phyloP scores from a whole-genome alignment of 2,888 invertebrate genomes.

The Crioceris asparagi region DNA sequence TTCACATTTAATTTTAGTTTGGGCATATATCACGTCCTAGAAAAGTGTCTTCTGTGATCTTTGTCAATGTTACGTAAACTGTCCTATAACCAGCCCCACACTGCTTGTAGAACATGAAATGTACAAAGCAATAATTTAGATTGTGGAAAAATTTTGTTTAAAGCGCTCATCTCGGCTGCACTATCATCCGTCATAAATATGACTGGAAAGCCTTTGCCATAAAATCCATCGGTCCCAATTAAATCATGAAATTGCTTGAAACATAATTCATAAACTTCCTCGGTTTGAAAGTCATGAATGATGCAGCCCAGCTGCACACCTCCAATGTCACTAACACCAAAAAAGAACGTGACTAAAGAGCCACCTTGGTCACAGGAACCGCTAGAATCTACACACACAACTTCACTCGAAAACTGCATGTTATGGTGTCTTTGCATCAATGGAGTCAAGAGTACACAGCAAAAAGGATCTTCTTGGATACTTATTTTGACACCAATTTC shows the following conservation, averaged over 20 bases:
- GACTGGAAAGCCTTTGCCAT: constrained; percentile 3
- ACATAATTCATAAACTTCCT: constrained; percentile 7
- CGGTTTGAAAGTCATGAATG: constrained; percentile 1
- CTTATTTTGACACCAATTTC: constrained; percentile 7
- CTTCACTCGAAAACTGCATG: constrained; percentile 9
- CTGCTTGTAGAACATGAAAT: constrained; percentile 1
- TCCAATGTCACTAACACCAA: constrained; percentile 12
- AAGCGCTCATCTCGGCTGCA: constrained; percentile 1
- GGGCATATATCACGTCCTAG: constrained; percentile 1
- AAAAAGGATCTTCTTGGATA: constrained; percentile 12
- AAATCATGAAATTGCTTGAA: constrained; percentile 4
- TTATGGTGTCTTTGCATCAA: constrained; percentile 10
- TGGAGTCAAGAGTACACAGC: constrained; percentile 10
- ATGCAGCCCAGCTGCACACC: constrained; percentile 7
- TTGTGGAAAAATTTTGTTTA: neutral
- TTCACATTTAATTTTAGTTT: constrained; percentile 1
- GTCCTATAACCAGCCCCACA: constrained; percentile 5
- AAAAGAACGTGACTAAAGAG: constrained; percentile 11
- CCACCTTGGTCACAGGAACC: constrained; percentile 14
- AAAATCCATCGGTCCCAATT: constrained; percentile 4
- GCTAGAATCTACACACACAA: constrained; percentile 9
- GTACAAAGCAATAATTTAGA: constrained; percentile 1
- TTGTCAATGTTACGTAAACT: constrained; percentile 2
- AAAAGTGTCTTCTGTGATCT: constrained; percentile 1
- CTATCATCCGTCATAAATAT: constrained; percentile 5